Percentiles rank a stretch among this genome's conserved stretches.
Conservation (phyloP, 2,113 vertebrate species). For the Regulus satrapa region DNA sequence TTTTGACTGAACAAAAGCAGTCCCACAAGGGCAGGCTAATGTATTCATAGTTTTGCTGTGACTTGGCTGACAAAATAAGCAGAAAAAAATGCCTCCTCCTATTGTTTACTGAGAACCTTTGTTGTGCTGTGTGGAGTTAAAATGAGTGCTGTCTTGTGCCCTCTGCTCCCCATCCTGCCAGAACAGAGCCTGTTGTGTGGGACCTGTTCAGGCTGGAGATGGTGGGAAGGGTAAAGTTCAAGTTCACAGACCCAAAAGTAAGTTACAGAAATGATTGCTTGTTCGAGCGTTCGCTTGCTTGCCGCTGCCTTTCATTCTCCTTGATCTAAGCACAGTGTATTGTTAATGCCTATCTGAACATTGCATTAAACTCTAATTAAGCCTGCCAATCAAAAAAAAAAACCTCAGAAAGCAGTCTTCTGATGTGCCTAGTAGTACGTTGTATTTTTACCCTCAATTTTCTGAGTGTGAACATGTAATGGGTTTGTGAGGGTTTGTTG, state of each 20-base stretch:
- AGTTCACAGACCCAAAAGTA: constrained; percentile 85
- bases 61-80: constrained; percentile 42
- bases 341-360: constrained; percentile 51
- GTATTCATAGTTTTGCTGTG: constrained; percentile 52
- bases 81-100: constrained; percentile 44
- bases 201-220: constrained; percentile 81
- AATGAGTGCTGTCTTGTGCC: constrained; percentile 39
- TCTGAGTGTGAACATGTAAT: neutral
- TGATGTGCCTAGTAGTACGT: constrained; percentile 14
- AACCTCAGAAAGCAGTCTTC: neutral
- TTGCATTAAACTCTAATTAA: constrained; percentile 67
- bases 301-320: constrained; percentile 35
- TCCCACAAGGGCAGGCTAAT: constrained; percentile 27
- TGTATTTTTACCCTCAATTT: constrained; percentile 12
- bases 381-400: constrained; percentile 54
- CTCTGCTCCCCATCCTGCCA: constrained; percentile 47
- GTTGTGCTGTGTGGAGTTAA: constrained; percentile 24
- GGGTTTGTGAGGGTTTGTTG: neutral
- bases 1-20: constrained; percentile 52
- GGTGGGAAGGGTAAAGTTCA: constrained; percentile 85
- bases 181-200: constrained; percentile 79
- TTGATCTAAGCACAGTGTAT: constrained; percentile 22
- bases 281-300: neutral
- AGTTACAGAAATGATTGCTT: constrained; percentile 63
- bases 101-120: constrained; percentile 44